These are phyloP conservation scores for Megaceryle maxima DNA, from an alignment of 2,113 vertebrate genomes.

Conservation along the genomic window DNA sequence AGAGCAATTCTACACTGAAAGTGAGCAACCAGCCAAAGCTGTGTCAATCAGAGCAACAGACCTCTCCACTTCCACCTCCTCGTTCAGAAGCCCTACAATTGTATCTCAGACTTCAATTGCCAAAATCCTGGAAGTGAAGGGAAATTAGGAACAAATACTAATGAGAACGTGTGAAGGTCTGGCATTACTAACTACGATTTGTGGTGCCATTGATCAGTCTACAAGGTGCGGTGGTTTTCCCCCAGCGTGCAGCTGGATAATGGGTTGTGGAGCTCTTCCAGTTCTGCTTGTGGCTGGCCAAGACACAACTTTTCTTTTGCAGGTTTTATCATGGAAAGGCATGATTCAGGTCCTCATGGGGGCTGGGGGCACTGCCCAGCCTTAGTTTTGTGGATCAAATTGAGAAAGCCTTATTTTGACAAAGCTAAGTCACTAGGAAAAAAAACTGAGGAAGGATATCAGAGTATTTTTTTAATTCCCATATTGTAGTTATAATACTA, in stretches of 20 bases:
- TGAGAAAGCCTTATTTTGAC: background rate
- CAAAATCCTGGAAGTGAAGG: background rate
- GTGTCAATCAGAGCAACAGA: background rate
- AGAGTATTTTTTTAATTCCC: background rate
- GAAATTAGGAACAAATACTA: background rate
- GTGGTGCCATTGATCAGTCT: background rate
- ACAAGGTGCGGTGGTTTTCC: background rate
- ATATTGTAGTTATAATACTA: background rate
- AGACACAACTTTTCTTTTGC: background rate
- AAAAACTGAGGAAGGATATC: background rate
- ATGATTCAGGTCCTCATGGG: background rate
- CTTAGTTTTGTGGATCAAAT: background rate
- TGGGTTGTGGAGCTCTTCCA: background rate
- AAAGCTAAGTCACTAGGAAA: background rate
- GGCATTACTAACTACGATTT: fast-evolving
- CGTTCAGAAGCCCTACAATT: background rate
- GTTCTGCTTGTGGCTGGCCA: background rate
- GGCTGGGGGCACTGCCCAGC: background rate
- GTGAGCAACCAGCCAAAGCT: constrained; percentile 10
- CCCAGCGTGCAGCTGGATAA: fast-evolving
- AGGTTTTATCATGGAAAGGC: background rate
- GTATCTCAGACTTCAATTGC: background rate
- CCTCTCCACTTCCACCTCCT: background rate
- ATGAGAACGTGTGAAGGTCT: fast-evolving
- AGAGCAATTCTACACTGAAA: background rate